phyloP scores from a whole-genome alignment of 2,888 invertebrate species.

The Eumerus sabulonum region DNA sequence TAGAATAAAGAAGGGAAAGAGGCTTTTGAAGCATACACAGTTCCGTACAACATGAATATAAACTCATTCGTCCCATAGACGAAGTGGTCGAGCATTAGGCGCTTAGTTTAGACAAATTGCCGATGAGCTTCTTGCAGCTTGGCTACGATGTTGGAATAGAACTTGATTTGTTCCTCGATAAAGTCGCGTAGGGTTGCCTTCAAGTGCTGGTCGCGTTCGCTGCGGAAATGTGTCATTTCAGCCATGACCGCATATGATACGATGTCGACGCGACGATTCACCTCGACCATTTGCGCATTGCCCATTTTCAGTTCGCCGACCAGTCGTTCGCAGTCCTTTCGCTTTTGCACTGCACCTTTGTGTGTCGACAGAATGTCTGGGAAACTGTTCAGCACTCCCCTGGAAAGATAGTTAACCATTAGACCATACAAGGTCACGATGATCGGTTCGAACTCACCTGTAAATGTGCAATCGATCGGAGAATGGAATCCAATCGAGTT shows the following conservation, averaged over 20 bases:
- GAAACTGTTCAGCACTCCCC: conserved; percentile 93
- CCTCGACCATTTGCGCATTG: conserved; percentile 88
- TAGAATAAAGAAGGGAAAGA: neutral
- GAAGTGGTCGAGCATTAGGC: too few relatives aligned
- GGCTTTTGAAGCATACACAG: conserved; percentile 37
- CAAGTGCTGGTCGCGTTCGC: conserved; percentile 91
- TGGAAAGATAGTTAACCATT: conserved; percentile 48
- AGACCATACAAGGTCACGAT: too few relatives aligned
- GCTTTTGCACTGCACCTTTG: conserved; percentile 93
- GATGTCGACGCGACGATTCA: conserved; percentile 91
- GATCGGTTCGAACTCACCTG: conserved; percentile 76
- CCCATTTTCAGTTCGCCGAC: conserved; percentile 90
- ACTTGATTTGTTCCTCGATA: conserved; percentile 92
- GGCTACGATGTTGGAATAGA: conserved; percentile 91
- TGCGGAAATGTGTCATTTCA: conserved; percentile 95
- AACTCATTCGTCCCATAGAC: neutral
- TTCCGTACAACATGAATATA: conserved; percentile 9
- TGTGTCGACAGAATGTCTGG: conserved; percentile 95
- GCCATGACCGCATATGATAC: conserved; percentile 96
- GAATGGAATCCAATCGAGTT: conserved; percentile 93
- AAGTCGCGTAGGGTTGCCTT: conserved; percentile 92
- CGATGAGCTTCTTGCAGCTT: conserved; percentile 83
- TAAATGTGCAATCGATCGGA: conserved; percentile 95
- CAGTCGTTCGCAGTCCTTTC: conserved; percentile 91
- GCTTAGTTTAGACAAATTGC: conserved; percentile 76